Evolutionary conservation across 2,113 vertebrate genomes (phyloP).

Genomic region (Struthio camelus): DNA sequence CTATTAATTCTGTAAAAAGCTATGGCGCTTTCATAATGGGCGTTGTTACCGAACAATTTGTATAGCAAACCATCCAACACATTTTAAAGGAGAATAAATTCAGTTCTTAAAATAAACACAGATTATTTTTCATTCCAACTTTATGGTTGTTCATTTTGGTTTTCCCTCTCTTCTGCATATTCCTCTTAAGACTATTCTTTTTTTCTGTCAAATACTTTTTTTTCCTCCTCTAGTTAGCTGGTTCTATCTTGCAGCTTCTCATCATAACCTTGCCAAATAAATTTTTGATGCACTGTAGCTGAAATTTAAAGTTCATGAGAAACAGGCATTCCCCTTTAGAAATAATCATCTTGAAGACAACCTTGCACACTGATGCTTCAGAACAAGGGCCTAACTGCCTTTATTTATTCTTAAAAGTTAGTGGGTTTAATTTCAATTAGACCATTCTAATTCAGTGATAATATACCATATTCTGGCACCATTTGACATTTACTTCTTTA

Average conservation of each 20-base stretch:
- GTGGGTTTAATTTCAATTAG: background rate
- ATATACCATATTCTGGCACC: background rate
- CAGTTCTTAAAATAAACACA: background rate
- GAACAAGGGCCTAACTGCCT: background rate
- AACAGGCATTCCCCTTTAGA: background rate
- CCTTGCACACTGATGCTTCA: background rate
- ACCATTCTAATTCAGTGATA: background rate
- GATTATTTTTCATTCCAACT: background rate
- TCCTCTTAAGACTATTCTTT: background rate
- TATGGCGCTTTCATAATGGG: background rate
- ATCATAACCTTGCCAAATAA: background rate
- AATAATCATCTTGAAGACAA: background rate
- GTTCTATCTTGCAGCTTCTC: background rate
- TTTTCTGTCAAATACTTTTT: background rate
- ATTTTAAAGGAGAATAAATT: background rate
- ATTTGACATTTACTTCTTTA: background rate
- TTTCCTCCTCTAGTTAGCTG: background rate
- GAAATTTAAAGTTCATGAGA: background rate
- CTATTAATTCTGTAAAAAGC: background rate
- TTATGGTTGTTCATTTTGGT: background rate
- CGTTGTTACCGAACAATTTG: constrained; percentile 1
- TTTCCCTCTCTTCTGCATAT: background rate
- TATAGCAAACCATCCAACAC: background rate
- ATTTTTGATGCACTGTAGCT: background rate
- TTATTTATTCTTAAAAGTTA: background rate